A percentile compares a stretch with the other conserved stretches of the same genome.
These are phyloP conservation scores for Elegia similella DNA, from an alignment of 2,888 invertebrate species.

Conservation along the genomic window DNA sequence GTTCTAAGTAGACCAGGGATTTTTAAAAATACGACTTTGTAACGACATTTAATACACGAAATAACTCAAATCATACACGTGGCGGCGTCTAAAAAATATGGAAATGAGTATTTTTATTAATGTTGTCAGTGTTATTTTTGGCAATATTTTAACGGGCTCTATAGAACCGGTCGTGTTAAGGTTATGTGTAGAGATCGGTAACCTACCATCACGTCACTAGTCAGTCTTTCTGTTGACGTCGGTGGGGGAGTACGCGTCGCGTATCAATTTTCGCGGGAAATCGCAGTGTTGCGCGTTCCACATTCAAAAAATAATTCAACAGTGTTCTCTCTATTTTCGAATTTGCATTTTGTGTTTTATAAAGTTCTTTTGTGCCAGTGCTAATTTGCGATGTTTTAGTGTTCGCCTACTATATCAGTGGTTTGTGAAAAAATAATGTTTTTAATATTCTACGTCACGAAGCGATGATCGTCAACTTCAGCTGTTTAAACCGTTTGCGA, in stretches of 20 bases:
- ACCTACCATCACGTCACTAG: constrained; percentile 30
- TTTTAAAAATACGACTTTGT: neutral
- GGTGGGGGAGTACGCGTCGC: constrained; percentile 46
- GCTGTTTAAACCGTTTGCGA: constrained; percentile 50
- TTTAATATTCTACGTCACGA: constrained; percentile 29
- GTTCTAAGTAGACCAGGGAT: neutral
- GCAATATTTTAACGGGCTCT: constrained; percentile 44
- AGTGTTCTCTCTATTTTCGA: constrained; percentile 13
- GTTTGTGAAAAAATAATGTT: constrained; percentile 24
- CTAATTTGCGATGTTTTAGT: constrained; percentile 27
- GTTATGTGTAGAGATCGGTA: constrained; percentile 38
- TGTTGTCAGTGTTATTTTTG: constrained; percentile 46
- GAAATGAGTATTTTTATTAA: constrained; percentile 26
- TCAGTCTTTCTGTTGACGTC: constrained; percentile 44
- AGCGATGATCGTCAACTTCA: constrained; percentile 53
- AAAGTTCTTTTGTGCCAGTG: constrained; percentile 20
- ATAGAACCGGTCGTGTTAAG: constrained; percentile 52
- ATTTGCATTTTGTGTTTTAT: constrained; percentile 15
- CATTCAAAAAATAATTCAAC: constrained; percentile 12
- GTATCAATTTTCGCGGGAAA: constrained; percentile 58
- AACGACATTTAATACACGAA: neutral
- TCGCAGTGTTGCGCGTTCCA: constrained; percentile 29
- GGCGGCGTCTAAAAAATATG: constrained; percentile 21
- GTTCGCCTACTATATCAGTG: constrained; percentile 15
- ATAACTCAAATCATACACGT: neutral